Conservation (phyloP, 2,888 invertebrate species). For the Blastobasis adustella region DNA sequence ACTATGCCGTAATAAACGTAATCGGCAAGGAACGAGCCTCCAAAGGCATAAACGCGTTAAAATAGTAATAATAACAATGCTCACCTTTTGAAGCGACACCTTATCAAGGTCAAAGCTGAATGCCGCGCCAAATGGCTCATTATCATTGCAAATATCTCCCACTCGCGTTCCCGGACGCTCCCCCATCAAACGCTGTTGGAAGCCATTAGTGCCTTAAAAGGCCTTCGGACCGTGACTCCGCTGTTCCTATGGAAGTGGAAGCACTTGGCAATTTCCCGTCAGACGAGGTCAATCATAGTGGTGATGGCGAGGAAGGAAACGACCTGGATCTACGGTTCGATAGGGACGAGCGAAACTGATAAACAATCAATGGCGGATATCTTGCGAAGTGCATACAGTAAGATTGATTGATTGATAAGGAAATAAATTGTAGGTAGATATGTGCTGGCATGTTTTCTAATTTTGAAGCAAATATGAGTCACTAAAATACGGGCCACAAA, state of each 20-base stretch:
- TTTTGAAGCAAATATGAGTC: too few relatives aligned
- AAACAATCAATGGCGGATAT: slow-evolving; percentile 6
- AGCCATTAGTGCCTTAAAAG: slow-evolving; percentile 22
- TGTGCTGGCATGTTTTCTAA: too few relatives aligned
- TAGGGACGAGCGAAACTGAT: slow-evolving; percentile 10
- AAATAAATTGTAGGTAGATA: too few relatives aligned
- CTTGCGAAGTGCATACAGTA: not conserved
- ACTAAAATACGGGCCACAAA: too few relatives aligned
- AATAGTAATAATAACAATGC: not conserved
- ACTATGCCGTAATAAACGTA: slow-evolving; percentile 14
- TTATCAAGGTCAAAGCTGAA: not conserved
- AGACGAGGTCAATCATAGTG: slow-evolving; percentile 41
- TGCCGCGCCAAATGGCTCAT: too few relatives aligned
- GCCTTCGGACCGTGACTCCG: slow-evolving; percentile 20
- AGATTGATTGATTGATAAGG: too few relatives aligned
- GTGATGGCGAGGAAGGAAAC: slow-evolving; percentile 39
- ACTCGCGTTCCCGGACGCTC: slow-evolving; percentile 3
- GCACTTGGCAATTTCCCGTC: slow-evolving; percentile 42
- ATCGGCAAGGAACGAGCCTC: slow-evolving; percentile 4
- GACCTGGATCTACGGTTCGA: slow-evolving; percentile 24
- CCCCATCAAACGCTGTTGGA: not conserved
- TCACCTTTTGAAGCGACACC: not conserved
- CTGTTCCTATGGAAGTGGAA: slow-evolving; percentile 25
- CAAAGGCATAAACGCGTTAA: not conserved
- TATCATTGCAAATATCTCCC: slow-evolving; percentile 4